Conservation (phyloP, 2,797 vertebrate species). For the Myotis daubentonii region DNA sequence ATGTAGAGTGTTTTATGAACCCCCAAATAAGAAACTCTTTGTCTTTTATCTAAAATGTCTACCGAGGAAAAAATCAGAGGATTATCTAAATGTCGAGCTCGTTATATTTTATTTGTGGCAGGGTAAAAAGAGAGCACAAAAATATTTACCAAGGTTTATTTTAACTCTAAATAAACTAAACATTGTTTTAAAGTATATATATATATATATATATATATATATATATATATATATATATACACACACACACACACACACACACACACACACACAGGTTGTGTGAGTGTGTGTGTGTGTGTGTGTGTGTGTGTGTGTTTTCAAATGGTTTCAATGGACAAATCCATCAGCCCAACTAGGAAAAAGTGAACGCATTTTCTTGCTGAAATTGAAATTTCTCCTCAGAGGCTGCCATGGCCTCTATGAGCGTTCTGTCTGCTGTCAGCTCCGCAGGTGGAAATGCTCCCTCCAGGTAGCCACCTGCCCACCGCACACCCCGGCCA, state of each 20-base stretch:
- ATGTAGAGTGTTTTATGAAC: conserved; percentile 86
- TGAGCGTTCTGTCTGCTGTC: background rate
- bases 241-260: too few relatives aligned
- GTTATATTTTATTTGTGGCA: conserved; percentile 79
- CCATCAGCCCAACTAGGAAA: background rate
- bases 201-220: background rate
- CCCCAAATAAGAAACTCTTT: conserved; percentile 87
- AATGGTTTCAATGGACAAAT: conserved; percentile 23
- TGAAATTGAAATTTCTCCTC: background rate
- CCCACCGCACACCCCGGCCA: accelerated
- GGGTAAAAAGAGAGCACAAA: conserved; percentile 67
- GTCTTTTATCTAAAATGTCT: conserved; percentile 87
- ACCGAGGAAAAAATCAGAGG: conserved; percentile 82
- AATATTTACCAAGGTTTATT: conserved; percentile 76
- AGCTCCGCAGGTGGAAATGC: background rate
- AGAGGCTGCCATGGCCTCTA: accelerated
- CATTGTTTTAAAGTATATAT: background rate
- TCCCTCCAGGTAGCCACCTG: too few relatives aligned
- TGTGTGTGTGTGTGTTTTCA: background rate
- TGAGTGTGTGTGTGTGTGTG: background rate
- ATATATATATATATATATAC: background rate
- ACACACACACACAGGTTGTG: background rate
- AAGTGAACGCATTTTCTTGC: background rate
- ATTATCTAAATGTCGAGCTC: conserved; percentile 80
- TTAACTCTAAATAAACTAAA: conserved; percentile 71